Evolutionary conservation across 2,888 invertebrate genomes (phyloP), one percentile per base, ranked within the genome.

Genomic region (Plusia festucae): DNA sequence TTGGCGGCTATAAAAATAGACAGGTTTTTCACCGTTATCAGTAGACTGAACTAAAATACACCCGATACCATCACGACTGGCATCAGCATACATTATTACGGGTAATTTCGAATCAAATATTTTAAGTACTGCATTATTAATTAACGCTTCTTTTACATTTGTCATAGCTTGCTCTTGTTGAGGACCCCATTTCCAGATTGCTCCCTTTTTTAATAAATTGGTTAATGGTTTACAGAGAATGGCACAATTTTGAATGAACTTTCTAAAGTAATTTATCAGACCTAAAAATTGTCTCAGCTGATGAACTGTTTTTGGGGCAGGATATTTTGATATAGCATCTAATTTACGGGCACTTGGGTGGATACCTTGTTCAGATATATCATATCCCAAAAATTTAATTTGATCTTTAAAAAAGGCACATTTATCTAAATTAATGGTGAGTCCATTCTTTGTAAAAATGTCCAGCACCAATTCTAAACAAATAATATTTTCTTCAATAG

Each of bases 11-110:
- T 58, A 58, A 20, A 30, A 58, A 7, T 49, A 11, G 5, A 58
- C 46, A 1, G 51, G 49, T 18, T 18, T 49, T 27, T 49, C 27
- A 49, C 57, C 49, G n/a, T 44, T 8, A 11, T 27, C 9, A 22
- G n/a, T 27, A n/a, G 30, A 13, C 30, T 57, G 57, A 1, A 13
- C 8, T n/a, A 57, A 15, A 16, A 57, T 81, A 8, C 85, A 82
- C 9, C 84, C 85, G 16, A 87, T 20, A 5, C 88, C 87, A 0
- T 79, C 70, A 6, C 81, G 46, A 66, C 87, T 85, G 0, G 88
- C 88, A 54, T 89, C 88, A 0, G 88, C 88, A 56, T 88, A 88
- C 0, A 86, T 60, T 15, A 15, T 34, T 20, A 86, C 74, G 9
- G 68, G 72, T 46, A 70, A 57, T 8, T 68, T 71, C 0, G 34